Conservation (phyloP, 2,797 vertebrate genomes). For the Galaxias olidus region DNA sequence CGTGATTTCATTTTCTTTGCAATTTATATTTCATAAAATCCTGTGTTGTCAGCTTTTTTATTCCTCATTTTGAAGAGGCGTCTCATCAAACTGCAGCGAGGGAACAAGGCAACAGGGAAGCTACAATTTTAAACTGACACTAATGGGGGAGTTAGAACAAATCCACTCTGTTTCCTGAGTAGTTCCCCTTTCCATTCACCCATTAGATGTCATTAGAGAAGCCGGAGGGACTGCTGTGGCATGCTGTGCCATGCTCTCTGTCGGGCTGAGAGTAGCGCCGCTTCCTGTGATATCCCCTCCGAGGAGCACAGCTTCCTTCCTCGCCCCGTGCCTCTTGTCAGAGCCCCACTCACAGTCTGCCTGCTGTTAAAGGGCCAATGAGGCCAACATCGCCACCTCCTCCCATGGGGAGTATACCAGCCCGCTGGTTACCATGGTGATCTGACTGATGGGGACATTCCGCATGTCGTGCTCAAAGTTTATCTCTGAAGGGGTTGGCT, state of each 20-base stretch:
- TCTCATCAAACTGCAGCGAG: too few species aligned
- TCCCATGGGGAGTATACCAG: conserved; percentile 11
- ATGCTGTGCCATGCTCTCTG: conserved; percentile 35
- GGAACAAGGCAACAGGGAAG: too few species aligned
- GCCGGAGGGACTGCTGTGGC: conserved; percentile 12
- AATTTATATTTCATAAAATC: background rate
- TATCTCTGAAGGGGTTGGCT: background rate
- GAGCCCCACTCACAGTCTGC: conserved; percentile 21
- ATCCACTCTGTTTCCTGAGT: conserved; percentile 31
- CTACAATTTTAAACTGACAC: too few species aligned
- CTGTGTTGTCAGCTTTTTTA: background rate
- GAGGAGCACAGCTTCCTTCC: conserved; percentile 56
- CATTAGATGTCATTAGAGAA: conserved; percentile 41
- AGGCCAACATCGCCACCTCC: conserved; percentile 5
- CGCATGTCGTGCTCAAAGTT: conserved; percentile 3
- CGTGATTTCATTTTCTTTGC: background rate
- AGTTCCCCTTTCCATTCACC: conserved; percentile 36
- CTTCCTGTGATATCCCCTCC: conserved; percentile 52
- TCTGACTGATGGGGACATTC: conserved; percentile 13
- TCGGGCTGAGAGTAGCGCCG: conserved; percentile 44
- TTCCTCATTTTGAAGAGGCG: too few species aligned
- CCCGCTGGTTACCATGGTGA: conserved; percentile 33
- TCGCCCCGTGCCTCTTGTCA: conserved; percentile 52
- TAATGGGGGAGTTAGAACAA: conserved; percentile 14
- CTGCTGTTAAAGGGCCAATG: conserved; percentile 31